Percentiles rank a stretch among this genome's conserved stretches.
Conservation (phyloP, 2,113 vertebrate species). For the Erythrolamprus reginae region DNA sequence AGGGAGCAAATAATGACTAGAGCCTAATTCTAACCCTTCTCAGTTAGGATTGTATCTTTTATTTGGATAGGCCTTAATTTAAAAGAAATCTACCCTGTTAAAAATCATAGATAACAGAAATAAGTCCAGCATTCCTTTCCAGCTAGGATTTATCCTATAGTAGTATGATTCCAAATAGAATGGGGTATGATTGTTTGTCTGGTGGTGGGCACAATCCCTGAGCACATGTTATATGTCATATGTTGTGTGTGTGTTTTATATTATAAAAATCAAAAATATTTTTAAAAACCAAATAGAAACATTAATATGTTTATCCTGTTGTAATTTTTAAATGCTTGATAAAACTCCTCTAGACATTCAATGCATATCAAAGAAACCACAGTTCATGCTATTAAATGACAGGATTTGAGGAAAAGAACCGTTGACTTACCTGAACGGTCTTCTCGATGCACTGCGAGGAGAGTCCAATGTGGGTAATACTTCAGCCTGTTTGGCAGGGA, state of each 20-base stretch:
- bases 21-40: background rate
- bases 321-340: background rate
- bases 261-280: too few relatives aligned
- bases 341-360: background rate
- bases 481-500: too few relatives aligned
- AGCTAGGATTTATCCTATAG: background rate
- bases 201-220: too few relatives aligned
- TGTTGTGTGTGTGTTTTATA: too few relatives aligned
- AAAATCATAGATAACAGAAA: background rate
- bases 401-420: background rate
- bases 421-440: too few relatives aligned
- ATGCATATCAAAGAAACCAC: background rate
- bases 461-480: too few relatives aligned
- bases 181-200: too few relatives aligned
- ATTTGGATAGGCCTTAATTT: background rate
- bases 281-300: too few relatives aligned
- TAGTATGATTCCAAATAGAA: background rate
- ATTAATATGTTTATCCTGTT: background rate
- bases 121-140: background rate
- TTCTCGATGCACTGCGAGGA: too few relatives aligned
- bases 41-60: background rate
- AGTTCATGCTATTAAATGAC: background rate
- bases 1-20: background rate
- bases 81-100: background rate
- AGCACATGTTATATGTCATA: too few relatives aligned